These are phyloP conservation scores for Stenotaenia linearis DNA, from an alignment of 2,888 invertebrate genomes.

Conservation along the genomic window DNA sequence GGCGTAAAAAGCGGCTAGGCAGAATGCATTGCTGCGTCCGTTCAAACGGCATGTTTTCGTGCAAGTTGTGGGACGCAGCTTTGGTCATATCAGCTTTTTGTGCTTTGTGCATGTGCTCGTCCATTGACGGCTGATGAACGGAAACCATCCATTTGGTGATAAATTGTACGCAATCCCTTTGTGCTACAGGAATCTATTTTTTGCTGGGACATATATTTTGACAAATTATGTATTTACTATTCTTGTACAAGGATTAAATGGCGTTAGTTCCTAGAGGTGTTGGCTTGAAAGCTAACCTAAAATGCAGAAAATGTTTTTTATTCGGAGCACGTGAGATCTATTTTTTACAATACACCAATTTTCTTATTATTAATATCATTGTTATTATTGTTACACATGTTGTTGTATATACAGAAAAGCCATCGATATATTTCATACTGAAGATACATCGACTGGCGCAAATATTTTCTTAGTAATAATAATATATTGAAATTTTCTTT, in stretches of 20 bases:
- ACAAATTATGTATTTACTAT: slow-evolving; percentile 26
- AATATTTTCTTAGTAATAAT: background rate
- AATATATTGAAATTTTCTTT: background rate
- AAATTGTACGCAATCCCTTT: slow-evolving; percentile 26
- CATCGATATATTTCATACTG: slow-evolving; percentile 10
- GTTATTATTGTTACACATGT: slow-evolving; percentile 3
- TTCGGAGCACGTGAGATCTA: slow-evolving; percentile 3
- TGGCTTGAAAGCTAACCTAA: slow-evolving; percentile 9
- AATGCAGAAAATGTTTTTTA: slow-evolving; percentile 21
- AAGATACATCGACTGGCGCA: slow-evolving; percentile 2
- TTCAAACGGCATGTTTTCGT: background rate
- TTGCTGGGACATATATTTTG: slow-evolving; percentile 23
- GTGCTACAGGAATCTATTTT: slow-evolving; percentile 15
- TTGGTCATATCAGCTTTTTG: background rate
- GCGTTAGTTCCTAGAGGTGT: slow-evolving; percentile 22
- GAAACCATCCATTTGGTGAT: slow-evolving; percentile 16
- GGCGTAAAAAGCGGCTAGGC: background rate
- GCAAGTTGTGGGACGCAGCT: background rate
- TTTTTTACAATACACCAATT: slow-evolving; percentile 8
- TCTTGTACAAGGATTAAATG: slow-evolving; percentile 18
- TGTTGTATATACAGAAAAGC: slow-evolving; percentile 10
- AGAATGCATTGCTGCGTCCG: background rate
- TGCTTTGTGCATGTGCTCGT: background rate
- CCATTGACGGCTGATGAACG: background rate
- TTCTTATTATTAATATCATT: background rate